Percentiles rank a stretch among this genome's conserved stretches.
These are phyloP conservation scores for Drosophila ananassae DNA, from an alignment of 1,140 invertebrate genomes.

Conservation along the genomic window DNA sequence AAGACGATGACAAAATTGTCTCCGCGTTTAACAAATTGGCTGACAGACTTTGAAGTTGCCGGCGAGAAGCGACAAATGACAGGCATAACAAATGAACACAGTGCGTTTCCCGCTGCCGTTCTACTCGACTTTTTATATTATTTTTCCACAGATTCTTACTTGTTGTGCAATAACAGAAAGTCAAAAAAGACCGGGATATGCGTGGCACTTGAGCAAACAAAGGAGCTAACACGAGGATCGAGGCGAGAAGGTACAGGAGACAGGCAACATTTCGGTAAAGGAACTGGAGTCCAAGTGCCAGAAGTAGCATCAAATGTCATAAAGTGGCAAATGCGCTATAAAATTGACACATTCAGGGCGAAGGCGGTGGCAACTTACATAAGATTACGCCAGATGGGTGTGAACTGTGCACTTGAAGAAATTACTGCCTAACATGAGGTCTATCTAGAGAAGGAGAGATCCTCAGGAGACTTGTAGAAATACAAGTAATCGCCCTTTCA, in stretches of 20 bases:
- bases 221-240: slow-evolving; percentile 30
- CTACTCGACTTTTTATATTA: slow-evolving; percentile 26
- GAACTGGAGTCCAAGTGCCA: slow-evolving; percentile 1
- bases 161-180: slow-evolving; percentile 24
- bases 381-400: slow-evolving; percentile 63
- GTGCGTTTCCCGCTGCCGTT: slow-evolving; percentile 47
- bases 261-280: slow-evolving; percentile 1
- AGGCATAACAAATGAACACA: slow-evolving; percentile 82
- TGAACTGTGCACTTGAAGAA: slow-evolving; percentile 32
- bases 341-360: slow-evolving; percentile 74
- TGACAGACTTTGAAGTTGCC: slow-evolving; percentile 78
- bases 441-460: too few relatives aligned
- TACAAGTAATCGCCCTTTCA: too few relatives aligned
- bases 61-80: slow-evolving; percentile 75
- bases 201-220: slow-evolving; percentile 76
- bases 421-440: not conserved
- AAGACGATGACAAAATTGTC: slow-evolving; percentile 63
- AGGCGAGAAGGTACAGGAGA: slow-evolving; percentile 4
- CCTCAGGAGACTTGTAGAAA: too few relatives aligned
- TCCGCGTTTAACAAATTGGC: slow-evolving; percentile 81
- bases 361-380: slow-evolving; percentile 38
- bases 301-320: slow-evolving; percentile 55
- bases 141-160: slow-evolving; percentile 28
- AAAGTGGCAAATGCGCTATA: slow-evolving; percentile 72
- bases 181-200: slow-evolving; percentile 35